These are phyloP conservation scores for Amia ocellicauda DNA, from an alignment of 2,113 vertebrate species.

Conservation along the genomic window DNA sequence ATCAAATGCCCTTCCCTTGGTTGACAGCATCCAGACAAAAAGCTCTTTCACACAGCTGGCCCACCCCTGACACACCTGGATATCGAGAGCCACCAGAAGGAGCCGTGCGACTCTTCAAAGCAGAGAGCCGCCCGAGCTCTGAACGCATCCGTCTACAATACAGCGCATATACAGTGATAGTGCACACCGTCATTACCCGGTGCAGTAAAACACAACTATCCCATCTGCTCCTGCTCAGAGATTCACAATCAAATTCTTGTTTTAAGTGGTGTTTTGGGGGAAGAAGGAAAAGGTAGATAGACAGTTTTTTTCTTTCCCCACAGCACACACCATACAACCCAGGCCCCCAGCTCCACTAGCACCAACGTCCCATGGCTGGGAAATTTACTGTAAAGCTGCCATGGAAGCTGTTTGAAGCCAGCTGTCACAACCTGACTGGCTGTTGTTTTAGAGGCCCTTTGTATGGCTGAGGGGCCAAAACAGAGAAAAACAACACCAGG, in stretches of 20 bases:
- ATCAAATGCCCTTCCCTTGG: slow-evolving; percentile 82
- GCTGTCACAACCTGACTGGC: slow-evolving; percentile 79
- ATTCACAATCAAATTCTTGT: too few species aligned
- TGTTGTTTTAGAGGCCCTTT: slow-evolving; percentile 79
- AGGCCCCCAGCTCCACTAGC: too few species aligned
- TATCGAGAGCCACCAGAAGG: slow-evolving; percentile 52
- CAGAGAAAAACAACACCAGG: slow-evolving; percentile 77
- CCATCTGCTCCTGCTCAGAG: too few species aligned
- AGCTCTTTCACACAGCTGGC: slow-evolving; percentile 82
- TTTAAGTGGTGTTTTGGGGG: too few species aligned
- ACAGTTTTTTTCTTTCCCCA: too few species aligned
- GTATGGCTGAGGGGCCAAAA: slow-evolving; percentile 70
- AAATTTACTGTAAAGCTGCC: slow-evolving; percentile 58
- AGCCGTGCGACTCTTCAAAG: slow-evolving; percentile 59
- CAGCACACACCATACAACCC: too few species aligned
- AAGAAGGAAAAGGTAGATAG: too few species aligned
- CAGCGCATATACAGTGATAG: too few species aligned
- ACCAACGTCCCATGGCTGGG: slow-evolving; percentile 25
- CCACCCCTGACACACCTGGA: slow-evolving; percentile 92
- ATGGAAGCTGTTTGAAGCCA: slow-evolving; percentile 78
- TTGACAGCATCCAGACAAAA: slow-evolving; percentile 92
- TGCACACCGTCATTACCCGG: too few species aligned
- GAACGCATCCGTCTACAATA: not conserved
- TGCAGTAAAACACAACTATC: too few species aligned
- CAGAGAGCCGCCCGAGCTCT: slow-evolving; percentile 53